These are phyloP conservation scores for Parapristionchus giblindavisi DNA, from an alignment of 2,888 invertebrate genomes.

Conservation along the genomic window DNA sequence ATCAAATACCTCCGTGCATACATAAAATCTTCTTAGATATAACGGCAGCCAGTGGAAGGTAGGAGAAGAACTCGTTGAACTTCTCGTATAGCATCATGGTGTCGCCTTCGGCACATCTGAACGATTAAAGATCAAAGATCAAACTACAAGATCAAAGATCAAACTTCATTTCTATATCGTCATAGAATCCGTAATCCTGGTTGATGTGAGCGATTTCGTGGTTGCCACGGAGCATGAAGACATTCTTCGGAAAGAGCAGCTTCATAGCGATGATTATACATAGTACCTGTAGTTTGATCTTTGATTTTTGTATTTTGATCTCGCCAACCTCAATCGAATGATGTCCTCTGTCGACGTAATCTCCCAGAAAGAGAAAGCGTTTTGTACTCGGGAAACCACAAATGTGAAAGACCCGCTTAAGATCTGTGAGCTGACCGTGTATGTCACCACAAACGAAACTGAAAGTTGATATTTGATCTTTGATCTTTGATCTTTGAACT, in stretches of 20 bases:
- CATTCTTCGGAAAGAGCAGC: constrained; percentile 51
- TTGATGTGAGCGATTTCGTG: constrained; percentile 53
- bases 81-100: constrained; percentile 44
- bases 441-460: constrained; percentile 30
- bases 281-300: constrained; percentile 40
- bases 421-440: constrained; percentile 31
- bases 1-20: constrained; percentile 45
- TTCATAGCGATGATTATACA: constrained; percentile 47
- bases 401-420: neutral
- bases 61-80: constrained; percentile 50
- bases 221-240: constrained; percentile 53
- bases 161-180: constrained; percentile 38
- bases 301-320: neutral
- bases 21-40: constrained; percentile 50
- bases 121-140: neutral
- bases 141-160: neutral
- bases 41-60: constrained; percentile 51
- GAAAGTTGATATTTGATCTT: neutral
- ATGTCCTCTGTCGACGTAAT: constrained; percentile 34
- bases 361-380: constrained; percentile 32
- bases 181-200: constrained; percentile 50
- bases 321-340: constrained; percentile 27
- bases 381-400: constrained; percentile 16
- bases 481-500: neutral
- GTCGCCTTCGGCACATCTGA: no score